These are phyloP conservation scores for Trilocha varians DNA, from an alignment of 2,888 invertebrate genomes.

Conservation along the genomic window DNA sequence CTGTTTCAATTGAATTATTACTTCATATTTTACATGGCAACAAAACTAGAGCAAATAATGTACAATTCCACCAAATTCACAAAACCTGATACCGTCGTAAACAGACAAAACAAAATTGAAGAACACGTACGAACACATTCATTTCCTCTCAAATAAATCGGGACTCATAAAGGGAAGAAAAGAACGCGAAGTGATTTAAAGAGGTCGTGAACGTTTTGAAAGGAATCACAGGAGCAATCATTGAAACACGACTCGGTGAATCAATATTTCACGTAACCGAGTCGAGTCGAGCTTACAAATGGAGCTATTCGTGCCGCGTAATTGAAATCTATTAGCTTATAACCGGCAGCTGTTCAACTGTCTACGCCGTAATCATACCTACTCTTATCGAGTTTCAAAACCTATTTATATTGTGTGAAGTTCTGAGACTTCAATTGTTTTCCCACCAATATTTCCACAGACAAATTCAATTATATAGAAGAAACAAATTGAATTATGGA, in stretches of 20 bases:
- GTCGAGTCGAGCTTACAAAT: slow-evolving; percentile 5
- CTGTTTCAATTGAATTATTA: too few species aligned
- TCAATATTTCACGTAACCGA: slow-evolving; percentile 4
- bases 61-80: neutral
- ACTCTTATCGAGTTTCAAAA: neutral
- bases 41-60: neutral
- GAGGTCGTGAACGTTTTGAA: slow-evolving; percentile 3
- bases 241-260: slow-evolving; percentile 1
- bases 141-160: neutral
- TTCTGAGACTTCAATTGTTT: too few species aligned
- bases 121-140: neutral
- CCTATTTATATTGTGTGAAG: too few species aligned
- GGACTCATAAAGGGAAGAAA: neutral
- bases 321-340: slow-evolving; percentile 20
- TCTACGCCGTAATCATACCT: slow-evolving; percentile 1
- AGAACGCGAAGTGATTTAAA: slow-evolving; percentile 5
- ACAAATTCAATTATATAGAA: too few species aligned
- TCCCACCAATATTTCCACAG: too few species aligned
- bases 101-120: neutral
- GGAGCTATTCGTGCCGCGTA: slow-evolving; percentile 13
- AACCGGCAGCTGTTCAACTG: slow-evolving; percentile 5
- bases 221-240: slow-evolving; percentile 7
- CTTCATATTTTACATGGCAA: too few species aligned
- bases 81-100: neutral
- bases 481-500: too few species aligned